These are phyloP conservation scores for Cichladusa arquata DNA, from an alignment of 2,113 vertebrate species.

Conservation along the genomic window DNA sequence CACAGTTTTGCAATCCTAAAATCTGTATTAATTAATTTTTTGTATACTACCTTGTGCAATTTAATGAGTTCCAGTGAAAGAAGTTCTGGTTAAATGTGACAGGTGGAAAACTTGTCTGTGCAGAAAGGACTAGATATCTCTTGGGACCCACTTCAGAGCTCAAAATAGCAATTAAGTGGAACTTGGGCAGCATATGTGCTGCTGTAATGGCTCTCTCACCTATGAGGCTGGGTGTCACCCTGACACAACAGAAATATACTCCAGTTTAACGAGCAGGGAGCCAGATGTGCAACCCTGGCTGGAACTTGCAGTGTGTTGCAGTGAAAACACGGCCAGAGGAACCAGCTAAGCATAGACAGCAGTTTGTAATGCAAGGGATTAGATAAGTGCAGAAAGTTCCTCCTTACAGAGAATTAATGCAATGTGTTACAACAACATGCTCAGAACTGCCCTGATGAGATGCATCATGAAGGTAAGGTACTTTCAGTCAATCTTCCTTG, in stretches of 20 bases:
- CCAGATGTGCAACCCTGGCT: neutral
- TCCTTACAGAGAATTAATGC: neutral
- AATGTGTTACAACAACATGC: neutral
- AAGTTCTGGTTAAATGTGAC: neutral
- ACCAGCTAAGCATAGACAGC: neutral
- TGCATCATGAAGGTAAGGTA: neutral
- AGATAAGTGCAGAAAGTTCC: neutral
- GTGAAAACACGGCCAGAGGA: neutral
- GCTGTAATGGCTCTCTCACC: neutral
- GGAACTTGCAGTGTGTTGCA: accelerated
- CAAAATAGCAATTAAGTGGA: neutral
- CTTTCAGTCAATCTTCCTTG: neutral
- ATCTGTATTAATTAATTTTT: neutral
- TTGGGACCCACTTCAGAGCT: neutral
- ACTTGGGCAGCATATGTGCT: neutral
- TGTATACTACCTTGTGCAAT: neutral
- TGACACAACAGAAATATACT: neutral
- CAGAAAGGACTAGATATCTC: neutral
- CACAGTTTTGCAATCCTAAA: neutral
- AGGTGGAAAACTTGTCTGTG: neutral
- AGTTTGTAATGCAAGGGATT: neutral
- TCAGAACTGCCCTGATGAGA: neutral
- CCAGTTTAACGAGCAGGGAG: neutral
- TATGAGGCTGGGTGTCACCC: neutral
- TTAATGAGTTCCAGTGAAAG: neutral